Percentiles rank a stretch among this genome's conserved stretches.
Conservation (phyloP, 2,888 invertebrate genomes). For the Anoplius nigerrimus region DNA sequence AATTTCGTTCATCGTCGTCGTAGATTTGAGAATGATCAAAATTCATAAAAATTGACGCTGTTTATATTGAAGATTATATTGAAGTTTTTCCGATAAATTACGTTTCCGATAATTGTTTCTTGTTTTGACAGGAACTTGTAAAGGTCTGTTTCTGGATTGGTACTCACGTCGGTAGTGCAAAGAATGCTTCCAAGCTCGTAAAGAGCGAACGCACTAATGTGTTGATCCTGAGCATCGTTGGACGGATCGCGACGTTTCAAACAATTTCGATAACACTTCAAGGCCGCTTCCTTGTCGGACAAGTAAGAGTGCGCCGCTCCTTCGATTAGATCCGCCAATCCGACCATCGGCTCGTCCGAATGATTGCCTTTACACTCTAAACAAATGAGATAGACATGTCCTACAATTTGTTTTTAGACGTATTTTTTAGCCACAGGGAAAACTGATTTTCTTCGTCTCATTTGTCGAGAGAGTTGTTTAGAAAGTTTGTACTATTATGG, state of each 20-base stretch:
- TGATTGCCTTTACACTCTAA: constrained; percentile 69
- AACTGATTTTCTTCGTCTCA: no score
- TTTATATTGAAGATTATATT: no score
- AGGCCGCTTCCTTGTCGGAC: constrained; percentile 65
- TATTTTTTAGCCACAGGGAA: no score
- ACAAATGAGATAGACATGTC: no score
- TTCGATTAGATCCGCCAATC: constrained; percentile 76
- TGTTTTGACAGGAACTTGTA: neutral
- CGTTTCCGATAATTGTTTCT: neutral
- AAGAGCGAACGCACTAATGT: constrained; percentile 81
- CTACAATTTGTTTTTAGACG: no score
- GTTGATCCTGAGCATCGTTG: constrained; percentile 68
- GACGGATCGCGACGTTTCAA: constrained; percentile 59
- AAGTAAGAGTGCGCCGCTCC: constrained; percentile 76
- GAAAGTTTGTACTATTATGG: neutral
- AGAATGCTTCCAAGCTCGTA: constrained; percentile 79
- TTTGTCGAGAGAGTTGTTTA: neutral
- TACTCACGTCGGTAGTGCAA: constrained; percentile 62
- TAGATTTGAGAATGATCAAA: no score
- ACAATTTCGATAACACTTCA: constrained; percentile 63
- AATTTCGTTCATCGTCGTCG: no score
- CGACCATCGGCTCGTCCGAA: constrained; percentile 77
- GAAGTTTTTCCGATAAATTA: no score
- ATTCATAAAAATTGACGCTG: no score
- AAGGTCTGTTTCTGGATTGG: neutral